These are phyloP conservation scores for Lysandra coridon DNA, from an alignment of 2,888 invertebrate genomes.

Conservation along the genomic window DNA sequence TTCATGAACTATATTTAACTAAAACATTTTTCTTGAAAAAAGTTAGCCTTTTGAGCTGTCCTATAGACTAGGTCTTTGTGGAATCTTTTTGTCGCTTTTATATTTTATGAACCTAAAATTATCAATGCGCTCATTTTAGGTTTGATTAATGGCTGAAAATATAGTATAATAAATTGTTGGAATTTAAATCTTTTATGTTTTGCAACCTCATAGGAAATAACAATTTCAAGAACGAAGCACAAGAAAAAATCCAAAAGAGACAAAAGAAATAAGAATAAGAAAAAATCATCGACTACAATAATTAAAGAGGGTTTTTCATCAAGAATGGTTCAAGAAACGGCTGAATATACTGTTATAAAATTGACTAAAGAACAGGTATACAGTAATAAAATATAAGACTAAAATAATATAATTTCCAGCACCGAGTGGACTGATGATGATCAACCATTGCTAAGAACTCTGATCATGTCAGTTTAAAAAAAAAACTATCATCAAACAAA, in stretches of 20 bases:
- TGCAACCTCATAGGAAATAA: not conserved
- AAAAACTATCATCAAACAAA: too few species aligned
- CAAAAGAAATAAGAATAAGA: slow-evolving; percentile 33
- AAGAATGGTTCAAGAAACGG: slow-evolving; percentile 72
- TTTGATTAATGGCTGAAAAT: too few species aligned
- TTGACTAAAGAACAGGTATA: slow-evolving; percentile 64
- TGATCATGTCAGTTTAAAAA: too few species aligned
- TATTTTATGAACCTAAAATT: not conserved
- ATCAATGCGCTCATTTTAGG: not conserved
- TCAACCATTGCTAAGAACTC: too few species aligned
- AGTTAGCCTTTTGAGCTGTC: too few species aligned
- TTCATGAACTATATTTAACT: too few species aligned
- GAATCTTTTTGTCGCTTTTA: not conserved
- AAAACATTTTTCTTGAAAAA: too few species aligned
- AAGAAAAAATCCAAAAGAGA: slow-evolving; percentile 27
- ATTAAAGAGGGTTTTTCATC: slow-evolving; percentile 62
- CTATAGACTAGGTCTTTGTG: too few species aligned
- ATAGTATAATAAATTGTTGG: too few species aligned
- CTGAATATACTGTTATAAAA: slow-evolving; percentile 70
- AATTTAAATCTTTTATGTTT: not conserved
- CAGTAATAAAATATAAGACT: not conserved
- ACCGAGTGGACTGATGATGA: not conserved
- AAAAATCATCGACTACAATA: slow-evolving; percentile 30
- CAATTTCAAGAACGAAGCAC: not conserved
- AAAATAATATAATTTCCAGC: not conserved